Evolutionary conservation across 2,888 invertebrate genomes (phyloP), one percentile per base, ranked within the genome.

Genomic region (Oscheius onirici): DNA sequence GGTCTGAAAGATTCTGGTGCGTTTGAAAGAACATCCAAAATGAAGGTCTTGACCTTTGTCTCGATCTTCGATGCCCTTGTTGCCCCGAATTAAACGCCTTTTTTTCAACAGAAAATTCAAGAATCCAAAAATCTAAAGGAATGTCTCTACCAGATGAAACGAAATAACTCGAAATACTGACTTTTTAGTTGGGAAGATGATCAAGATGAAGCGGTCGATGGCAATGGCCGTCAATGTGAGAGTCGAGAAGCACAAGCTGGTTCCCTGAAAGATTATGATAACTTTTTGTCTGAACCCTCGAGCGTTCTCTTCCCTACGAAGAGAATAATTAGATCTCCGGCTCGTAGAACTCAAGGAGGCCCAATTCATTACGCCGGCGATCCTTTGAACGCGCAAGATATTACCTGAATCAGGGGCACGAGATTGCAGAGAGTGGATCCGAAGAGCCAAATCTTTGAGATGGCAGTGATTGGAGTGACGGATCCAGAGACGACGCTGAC

Each of bases 241-340:
- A 0, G 97, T 96, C 73, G 96, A 96, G 87, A 97, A 95, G 91
- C 97, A 97, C 80, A 99, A 94, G 88, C 95, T 94, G 84, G 94
- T 93, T 67, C 95, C 86, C 84, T 86, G 72, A 66, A 85, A 77
- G 22, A 10, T 22, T 13, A 3, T 8, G 15, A 41, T 20, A 5
- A n/a, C 2, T 34, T 57, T 13, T 57, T 5, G 28, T 34, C 28
- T 34, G 46, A 11, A 8, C 13, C 22, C 13, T 52, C 6, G 20
- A 8, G 3, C 17, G 13, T 3, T 17, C 24, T 52, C 52, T 52
- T 22, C 24, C 24, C 22, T 22, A 22, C 15, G 46, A 34, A 34
- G 3, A 20, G n/a, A 13, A 46, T 46, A 46, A 46, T 46, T 46
- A 46, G 46, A 13, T 34, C 34, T 34, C 8, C 34, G 46, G 15